Evolutionary conservation across 2,797 vertebrate species (phyloP).

Genomic region (Sebastes itinus): DNA sequence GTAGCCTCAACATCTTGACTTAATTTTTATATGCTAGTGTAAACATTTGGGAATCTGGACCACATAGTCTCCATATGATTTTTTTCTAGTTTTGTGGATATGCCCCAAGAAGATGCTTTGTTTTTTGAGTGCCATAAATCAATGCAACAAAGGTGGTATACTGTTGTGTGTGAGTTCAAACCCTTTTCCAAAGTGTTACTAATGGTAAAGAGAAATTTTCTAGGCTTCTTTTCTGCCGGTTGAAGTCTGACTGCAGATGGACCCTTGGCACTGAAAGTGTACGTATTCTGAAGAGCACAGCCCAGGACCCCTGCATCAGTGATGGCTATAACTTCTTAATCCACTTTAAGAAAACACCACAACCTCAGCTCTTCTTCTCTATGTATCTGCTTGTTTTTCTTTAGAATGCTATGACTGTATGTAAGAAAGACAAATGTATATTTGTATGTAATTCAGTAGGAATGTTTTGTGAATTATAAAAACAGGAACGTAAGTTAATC

Average conservation of each 20-base stretch:
- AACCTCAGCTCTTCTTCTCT: slow-evolving; percentile 82
- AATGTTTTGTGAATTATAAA: slow-evolving; percentile 67
- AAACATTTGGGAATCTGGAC: slow-evolving; percentile 41
- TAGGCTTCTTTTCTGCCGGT: slow-evolving; percentile 99
- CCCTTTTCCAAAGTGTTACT: slow-evolving; percentile 99
- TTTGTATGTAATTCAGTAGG: slow-evolving; percentile 70
- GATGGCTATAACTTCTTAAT: slow-evolving; percentile 96
- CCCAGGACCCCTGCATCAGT: slow-evolving; percentile 99
- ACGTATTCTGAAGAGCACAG: slow-evolving; percentile 99
- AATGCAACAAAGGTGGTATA: slow-evolving; percentile 91
- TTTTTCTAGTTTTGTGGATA: slow-evolving; percentile 60
- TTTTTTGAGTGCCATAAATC: slow-evolving; percentile 79
- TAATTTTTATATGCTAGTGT: slow-evolving; percentile 28
- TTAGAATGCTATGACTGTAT: slow-evolving; percentile 78
- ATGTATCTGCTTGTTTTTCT: slow-evolving; percentile 90
- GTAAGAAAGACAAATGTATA: slow-evolving; percentile 71
- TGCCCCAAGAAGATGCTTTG: slow-evolving; percentile 66
- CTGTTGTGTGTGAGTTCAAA: slow-evolving; percentile 99
- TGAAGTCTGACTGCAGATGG: slow-evolving; percentile 99
- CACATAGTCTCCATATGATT: slow-evolving; percentile 32
- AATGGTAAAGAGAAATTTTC: slow-evolving; percentile 99
- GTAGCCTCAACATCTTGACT: slow-evolving; percentile 41
- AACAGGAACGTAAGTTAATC: slow-evolving; percentile 72
- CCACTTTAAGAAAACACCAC: slow-evolving; percentile 87
- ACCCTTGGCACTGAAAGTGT: slow-evolving; percentile 99